A percentile compares a stretch with the other conserved stretches of the same genome.
These are phyloP conservation scores for Epsilonema sp. DNA, from an alignment of 2,888 invertebrate genomes.

Conservation along the genomic window DNA sequence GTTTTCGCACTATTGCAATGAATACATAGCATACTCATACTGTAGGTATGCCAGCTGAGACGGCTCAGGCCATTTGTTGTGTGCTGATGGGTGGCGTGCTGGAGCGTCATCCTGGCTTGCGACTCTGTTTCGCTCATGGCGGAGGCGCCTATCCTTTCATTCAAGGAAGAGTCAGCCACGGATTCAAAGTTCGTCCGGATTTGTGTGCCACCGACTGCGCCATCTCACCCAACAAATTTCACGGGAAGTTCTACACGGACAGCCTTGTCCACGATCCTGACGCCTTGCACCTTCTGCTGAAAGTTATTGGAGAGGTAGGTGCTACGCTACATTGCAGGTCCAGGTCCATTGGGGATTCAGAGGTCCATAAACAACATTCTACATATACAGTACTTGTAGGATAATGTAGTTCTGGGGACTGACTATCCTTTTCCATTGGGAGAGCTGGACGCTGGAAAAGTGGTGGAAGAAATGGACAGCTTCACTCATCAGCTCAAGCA, in stretches of 20 bases:
- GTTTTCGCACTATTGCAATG: neutral
- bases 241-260: conserved; percentile 37
- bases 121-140: conserved; percentile 39
- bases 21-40: neutral
- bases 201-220: conserved; percentile 37
- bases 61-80: conserved; percentile 37
- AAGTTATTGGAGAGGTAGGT: conserved; percentile 36
- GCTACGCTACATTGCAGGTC: too few species aligned
- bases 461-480: too few species aligned
- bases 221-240: conserved; percentile 29
- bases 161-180: conserved; percentile 37
- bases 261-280: conserved; percentile 36
- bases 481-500: too few species aligned
- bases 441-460: conserved; percentile 34
- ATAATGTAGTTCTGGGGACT: conserved; percentile 37
- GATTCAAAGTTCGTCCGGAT: conserved; percentile 34
- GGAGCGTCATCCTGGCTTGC: conserved; percentile 35
- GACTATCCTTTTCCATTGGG: conserved; percentile 42
- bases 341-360: too few species aligned
- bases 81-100: conserved; percentile 39
- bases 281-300: conserved; percentile 33
- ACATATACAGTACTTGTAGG: too few species aligned
- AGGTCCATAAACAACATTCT: too few species aligned
- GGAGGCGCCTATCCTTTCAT: conserved; percentile 39
- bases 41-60: conserved; percentile 40